These are phyloP conservation scores for Lasius platythorax DNA, from an alignment of 2,888 invertebrate genomes.

Conservation along the genomic window DNA sequence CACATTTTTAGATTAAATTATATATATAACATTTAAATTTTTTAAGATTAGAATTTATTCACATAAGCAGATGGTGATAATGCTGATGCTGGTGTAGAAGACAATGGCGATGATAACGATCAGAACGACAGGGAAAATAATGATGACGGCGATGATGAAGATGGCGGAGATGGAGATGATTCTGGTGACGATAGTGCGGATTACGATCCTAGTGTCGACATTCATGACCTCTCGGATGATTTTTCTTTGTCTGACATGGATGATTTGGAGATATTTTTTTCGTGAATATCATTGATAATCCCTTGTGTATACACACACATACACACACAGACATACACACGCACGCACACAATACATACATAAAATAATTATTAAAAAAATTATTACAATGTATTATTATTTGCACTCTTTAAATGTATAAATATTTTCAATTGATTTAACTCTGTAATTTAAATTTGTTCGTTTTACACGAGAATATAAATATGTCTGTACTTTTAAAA, in stretches of 20 bases:
- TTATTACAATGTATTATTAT: conserved; percentile 29
- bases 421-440: conserved; percentile 17
- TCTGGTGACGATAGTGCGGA: conserved; percentile 80
- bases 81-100: conserved; percentile 74
- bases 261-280: conserved; percentile 80
- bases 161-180: conserved; percentile 81
- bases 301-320: background rate
- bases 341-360: background rate
- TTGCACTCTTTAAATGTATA: conserved; percentile 31
- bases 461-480: background rate
- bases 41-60: conserved; percentile 1
- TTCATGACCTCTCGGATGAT: conserved; percentile 75
- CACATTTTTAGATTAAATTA: background rate
- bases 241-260: conserved; percentile 80
- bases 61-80: conserved; percentile 72
- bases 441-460: conserved; percentile 3
- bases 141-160: conserved; percentile 75
- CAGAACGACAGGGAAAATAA: conserved; percentile 70
- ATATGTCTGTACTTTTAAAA: conserved; percentile 24
- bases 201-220: conserved; percentile 75
- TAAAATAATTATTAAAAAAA: conserved; percentile 23
- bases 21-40: background rate
- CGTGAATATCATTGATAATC: conserved; percentile 68
- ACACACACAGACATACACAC: background rate
- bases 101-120: conserved; percentile 77